These are phyloP conservation scores for Trilocha varians DNA, from an alignment of 2,888 invertebrate species.

Conservation along the genomic window DNA sequence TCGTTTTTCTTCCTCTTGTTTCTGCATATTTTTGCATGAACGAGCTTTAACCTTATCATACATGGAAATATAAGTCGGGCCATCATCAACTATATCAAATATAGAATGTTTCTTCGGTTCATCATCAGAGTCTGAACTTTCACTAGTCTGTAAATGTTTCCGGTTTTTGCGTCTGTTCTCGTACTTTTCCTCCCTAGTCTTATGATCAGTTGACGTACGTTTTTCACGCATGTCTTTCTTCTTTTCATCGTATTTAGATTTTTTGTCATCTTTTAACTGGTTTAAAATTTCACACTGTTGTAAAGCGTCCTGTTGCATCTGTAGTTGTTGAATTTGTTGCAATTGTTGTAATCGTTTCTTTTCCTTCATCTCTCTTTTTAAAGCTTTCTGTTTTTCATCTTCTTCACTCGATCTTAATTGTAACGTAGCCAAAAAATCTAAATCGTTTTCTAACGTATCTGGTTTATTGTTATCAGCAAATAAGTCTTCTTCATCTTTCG, in stretches of 20 bases:
- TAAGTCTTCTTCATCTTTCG: conserved; percentile 36
- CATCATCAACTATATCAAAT: conserved; percentile 91
- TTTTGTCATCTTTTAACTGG: conserved; percentile 60
- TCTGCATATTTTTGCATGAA: conserved; percentile 94
- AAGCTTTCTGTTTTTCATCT: conserved; percentile 71
- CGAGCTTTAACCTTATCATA: conserved; percentile 97
- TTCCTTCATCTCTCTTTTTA: conserved; percentile 71
- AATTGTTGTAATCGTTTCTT: conserved; percentile 68
- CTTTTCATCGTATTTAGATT: conserved; percentile 52
- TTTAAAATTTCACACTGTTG: conserved; percentile 49
- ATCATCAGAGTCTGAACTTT: conserved; percentile 83
- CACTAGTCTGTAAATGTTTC: conserved; percentile 72
- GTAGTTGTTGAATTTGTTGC: conserved; percentile 63
- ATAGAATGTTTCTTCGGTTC: conserved; percentile 92
- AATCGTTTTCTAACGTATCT: conserved; percentile 62
- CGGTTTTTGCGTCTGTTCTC: conserved; percentile 58
- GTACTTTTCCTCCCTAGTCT: conserved; percentile 63
- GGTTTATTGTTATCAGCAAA: conserved; percentile 30
- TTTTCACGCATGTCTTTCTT: conserved; percentile 65
- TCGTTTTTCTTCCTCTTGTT: conserved; percentile 90
- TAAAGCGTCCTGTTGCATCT: conserved; percentile 62
- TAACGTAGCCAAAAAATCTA: conserved; percentile 73
- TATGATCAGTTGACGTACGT: conserved; percentile 64
- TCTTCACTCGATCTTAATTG: conserved; percentile 75
- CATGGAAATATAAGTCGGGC: conserved; percentile 95